Evolutionary conservation across 2,888 invertebrate species (phyloP).

Genomic region (Ctena decussata): DNA sequence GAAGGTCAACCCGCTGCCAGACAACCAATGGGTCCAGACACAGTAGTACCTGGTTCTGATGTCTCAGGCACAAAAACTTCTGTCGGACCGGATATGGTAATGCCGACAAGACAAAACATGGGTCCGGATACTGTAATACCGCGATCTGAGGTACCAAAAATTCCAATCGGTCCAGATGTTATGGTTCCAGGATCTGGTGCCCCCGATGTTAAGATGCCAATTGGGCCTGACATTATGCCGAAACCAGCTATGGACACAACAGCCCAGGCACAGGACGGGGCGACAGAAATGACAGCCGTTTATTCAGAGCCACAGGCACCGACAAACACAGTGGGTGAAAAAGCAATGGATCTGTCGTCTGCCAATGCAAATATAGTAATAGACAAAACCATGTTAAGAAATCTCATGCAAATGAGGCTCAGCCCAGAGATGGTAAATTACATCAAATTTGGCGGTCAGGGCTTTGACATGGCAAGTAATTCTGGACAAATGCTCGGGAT

Average conservation of each 20-base stretch:
- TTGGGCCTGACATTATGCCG: background rate
- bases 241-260: too few species aligned
- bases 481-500: too few species aligned
- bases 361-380: background rate
- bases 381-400: constrained; percentile 1
- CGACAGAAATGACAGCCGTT: background rate
- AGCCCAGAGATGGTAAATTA: background rate
- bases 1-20: too few species aligned
- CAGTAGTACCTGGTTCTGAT: background rate
- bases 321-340: background rate
- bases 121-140: background rate
- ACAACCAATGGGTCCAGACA: background rate
- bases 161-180: background rate
- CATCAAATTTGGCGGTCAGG: background rate
- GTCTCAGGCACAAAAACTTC: background rate
- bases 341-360: background rate
- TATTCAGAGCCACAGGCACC: background rate
- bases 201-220: background rate
- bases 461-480: background rate
- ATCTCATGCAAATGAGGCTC: background rate
- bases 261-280: too few species aligned
- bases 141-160: background rate
- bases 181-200: background rate
- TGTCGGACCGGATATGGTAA: background rate
- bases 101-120: background rate